Evolutionary conservation across 37 sponge, comb jelly and placozoan genomes (phyloP).

Genomic region (Aplysina aerophoba): DNA sequence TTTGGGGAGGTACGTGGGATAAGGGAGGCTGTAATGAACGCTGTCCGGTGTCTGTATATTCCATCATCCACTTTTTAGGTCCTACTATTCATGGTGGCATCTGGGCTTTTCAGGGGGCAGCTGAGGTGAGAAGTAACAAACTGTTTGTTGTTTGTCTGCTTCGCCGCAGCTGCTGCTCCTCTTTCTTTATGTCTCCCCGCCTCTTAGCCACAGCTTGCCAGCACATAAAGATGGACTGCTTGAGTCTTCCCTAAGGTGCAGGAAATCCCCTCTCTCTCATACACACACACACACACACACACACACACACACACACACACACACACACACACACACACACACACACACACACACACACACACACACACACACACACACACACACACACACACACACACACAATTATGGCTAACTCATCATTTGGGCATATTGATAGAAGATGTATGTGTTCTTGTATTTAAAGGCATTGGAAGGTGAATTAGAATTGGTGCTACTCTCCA

Average conservation of each 20-base stretch:
- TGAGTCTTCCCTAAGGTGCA: constrained; percentile 30
- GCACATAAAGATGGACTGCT: constrained; percentile 12
- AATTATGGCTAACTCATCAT: too few relatives aligned
- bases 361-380: too few relatives aligned
- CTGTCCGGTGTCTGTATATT: not conserved
- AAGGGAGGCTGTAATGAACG: not conserved
- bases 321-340: constrained; percentile 37
- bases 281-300: constrained; percentile 28
- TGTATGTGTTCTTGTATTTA: too few relatives aligned
- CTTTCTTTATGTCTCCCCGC: not conserved
- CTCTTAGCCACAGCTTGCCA: not conserved
- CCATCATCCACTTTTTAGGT: not conserved
- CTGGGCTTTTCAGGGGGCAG: not conserved
- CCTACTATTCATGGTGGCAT: constrained; percentile 7
- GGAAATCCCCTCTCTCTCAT: not conserved
- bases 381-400: too few relatives aligned
- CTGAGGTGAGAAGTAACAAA: constrained; percentile 13
- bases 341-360: constrained; percentile 4
- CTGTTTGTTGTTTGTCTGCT: constrained; percentile 27
- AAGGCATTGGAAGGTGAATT: too few relatives aligned
- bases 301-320: constrained; percentile 33
- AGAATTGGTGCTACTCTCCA: too few relatives aligned
- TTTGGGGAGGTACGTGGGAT: constrained; percentile 56
- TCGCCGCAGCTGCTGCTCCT: constrained; percentile 12
- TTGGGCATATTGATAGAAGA: too few relatives aligned